A percentile compares a stretch with the other conserved stretches of the same genome.
Evolutionary conservation across 2,888 invertebrate genomes (phyloP).

Genomic region (Dicroscelio sp.): DNA sequence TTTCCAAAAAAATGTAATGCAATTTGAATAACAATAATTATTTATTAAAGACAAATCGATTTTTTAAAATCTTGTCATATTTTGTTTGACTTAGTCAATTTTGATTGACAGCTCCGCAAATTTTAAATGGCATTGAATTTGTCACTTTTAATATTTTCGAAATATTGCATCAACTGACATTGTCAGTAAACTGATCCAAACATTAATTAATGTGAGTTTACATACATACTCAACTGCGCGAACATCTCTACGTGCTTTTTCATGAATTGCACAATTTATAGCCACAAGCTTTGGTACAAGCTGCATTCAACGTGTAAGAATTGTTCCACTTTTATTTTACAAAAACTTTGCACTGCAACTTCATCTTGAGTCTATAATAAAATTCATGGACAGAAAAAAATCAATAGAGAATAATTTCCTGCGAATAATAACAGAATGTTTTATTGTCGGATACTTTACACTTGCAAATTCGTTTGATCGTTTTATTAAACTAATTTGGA

Average conservation of each 20-base stretch:
- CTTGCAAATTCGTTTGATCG: background rate
- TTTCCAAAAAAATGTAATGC: too few relatives aligned
- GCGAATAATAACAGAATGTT: constrained; percentile 18
- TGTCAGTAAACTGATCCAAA: too few relatives aligned
- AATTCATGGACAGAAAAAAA: constrained; percentile 73
- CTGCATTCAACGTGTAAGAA: constrained; percentile 41
- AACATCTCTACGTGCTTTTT: constrained; percentile 21
- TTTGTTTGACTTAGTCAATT: too few relatives aligned
- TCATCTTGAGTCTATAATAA: constrained; percentile 65
- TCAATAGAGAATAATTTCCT: constrained; percentile 65
- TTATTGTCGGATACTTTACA: background rate
- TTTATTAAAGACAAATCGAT: too few relatives aligned
- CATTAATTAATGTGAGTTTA: too few relatives aligned
- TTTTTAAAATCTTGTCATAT: too few relatives aligned
- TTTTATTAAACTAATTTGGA: background rate
- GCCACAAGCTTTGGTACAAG: background rate
- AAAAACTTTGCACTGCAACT: constrained; percentile 45
- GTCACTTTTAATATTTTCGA: too few relatives aligned
- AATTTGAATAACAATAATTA: too few relatives aligned
- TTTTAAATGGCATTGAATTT: too few relatives aligned
- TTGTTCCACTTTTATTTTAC: constrained; percentile 60
- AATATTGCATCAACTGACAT: too few relatives aligned
- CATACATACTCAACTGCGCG: too few relatives aligned
- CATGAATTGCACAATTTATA: constrained; percentile 50
- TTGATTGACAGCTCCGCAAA: too few relatives aligned